Percentiles rank a stretch among this genome's conserved stretches.
Evolutionary conservation across 2,113 vertebrate genomes (phyloP).

Genomic region (Pygathrix nemaeus): DNA sequence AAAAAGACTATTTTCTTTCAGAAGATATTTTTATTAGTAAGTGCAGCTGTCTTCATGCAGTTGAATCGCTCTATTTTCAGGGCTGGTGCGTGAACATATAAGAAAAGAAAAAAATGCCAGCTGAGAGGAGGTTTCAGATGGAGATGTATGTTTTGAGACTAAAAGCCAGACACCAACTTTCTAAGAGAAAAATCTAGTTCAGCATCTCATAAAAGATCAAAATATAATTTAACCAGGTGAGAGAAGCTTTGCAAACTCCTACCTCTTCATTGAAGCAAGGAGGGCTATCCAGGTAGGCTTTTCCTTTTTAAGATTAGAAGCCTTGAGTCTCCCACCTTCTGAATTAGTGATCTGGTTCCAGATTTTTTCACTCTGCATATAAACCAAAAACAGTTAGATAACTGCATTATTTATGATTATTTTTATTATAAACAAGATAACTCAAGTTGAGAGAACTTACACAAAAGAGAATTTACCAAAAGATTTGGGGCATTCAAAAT

Average conservation of each 20-base stretch:
- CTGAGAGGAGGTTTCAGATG: neutral
- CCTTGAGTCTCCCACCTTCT: neutral
- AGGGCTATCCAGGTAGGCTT: neutral
- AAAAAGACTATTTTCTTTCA: slow-evolving; percentile 19
- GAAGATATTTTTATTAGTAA: slow-evolving; percentile 52
- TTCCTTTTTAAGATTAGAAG: neutral
- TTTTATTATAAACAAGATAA: neutral
- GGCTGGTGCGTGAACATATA: neutral
- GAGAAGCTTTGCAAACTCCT: neutral
- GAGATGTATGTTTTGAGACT: neutral
- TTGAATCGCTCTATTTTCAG: slow-evolving; percentile 16
- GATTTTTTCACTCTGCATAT: neutral
- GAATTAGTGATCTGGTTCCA: neutral
- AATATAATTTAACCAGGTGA: neutral
- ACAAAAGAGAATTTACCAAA: neutral
- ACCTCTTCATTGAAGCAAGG: neutral
- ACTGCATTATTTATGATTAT: neutral
- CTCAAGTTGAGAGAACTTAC: neutral
- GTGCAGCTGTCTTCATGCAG: neutral
- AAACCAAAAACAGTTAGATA: neutral
- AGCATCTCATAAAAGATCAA: neutral
- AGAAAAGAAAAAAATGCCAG: neutral
- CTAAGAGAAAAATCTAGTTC: slow-evolving; percentile 11
- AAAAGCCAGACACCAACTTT: slow-evolving; percentile 11
- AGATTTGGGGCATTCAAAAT: neutral